These are phyloP conservation scores for Melanaphis sacchari DNA, from an alignment of 1,140 invertebrate genomes.

Conservation along the genomic window DNA sequence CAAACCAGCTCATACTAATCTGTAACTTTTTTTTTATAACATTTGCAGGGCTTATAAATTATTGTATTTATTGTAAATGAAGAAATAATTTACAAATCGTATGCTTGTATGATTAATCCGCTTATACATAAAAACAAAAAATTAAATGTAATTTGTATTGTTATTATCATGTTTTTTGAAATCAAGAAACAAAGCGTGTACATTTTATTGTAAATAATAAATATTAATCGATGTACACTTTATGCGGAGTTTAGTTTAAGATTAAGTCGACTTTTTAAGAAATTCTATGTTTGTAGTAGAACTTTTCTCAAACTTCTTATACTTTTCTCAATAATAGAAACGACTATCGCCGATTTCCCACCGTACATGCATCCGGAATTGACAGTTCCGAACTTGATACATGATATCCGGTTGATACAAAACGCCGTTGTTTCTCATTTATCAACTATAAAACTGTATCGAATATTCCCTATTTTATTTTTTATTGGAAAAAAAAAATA, in stretches of 20 bases:
- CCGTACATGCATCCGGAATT: slow-evolving; percentile 43
- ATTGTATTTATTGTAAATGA: too few species aligned
- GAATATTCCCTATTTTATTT: background rate
- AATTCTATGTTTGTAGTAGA: background rate
- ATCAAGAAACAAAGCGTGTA: background rate
- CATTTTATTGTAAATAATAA: too few species aligned
- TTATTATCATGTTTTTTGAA: background rate
- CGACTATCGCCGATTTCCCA: slow-evolving; percentile 46
- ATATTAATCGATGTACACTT: background rate
- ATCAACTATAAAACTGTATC: background rate
- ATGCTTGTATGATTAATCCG: too few species aligned
- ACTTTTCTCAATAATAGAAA: background rate
- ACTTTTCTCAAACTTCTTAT: slow-evolving; percentile 1
- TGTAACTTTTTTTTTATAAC: too few species aligned
- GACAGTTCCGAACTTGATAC: slow-evolving; percentile 36
- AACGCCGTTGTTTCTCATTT: slow-evolving; percentile 31
- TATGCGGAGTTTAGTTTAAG: background rate
- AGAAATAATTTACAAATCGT: too few species aligned
- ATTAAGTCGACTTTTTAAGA: background rate
- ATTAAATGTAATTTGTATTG: background rate
- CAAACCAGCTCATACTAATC: too few species aligned
- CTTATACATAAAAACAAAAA: too few species aligned
- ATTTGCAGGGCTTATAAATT: too few species aligned
- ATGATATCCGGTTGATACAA: slow-evolving; percentile 39
- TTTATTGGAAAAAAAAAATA: background rate